phyloP scores from a whole-genome alignment of 2,113 vertebrate genomes.

The Potamarius usumacintae region DNA sequence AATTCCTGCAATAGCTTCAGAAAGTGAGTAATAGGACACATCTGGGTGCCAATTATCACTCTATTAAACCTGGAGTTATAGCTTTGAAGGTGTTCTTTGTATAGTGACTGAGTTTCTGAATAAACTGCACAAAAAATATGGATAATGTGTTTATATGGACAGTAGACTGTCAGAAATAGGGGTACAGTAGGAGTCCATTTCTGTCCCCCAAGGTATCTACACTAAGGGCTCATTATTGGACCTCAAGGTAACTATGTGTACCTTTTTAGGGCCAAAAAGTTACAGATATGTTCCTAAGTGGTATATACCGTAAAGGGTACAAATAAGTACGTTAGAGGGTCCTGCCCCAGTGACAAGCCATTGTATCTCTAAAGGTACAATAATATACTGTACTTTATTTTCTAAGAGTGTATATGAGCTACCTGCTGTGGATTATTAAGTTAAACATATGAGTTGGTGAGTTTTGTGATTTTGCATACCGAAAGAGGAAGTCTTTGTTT shows the following conservation, averaged over 20 bases:
- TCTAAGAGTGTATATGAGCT: not conserved
- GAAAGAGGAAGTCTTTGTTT: not conserved
- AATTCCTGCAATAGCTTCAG: not conserved
- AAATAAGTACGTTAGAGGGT: no score
- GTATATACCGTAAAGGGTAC: no score
- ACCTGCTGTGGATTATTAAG: not conserved
- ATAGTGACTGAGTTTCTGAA: not conserved
- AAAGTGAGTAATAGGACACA: not conserved
- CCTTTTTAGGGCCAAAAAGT: no score
- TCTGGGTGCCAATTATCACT: conserved; percentile 3
- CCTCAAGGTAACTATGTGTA: no score
- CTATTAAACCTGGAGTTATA: not conserved
- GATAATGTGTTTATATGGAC: not conserved
- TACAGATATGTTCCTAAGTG: no score
- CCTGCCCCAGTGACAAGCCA: no score
- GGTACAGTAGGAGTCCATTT: no score
- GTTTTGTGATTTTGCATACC: not conserved
- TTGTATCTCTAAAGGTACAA: no score
- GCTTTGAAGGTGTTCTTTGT: not conserved
- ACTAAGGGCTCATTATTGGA: no score
- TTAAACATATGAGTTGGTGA: no score
- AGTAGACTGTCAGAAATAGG: not conserved
- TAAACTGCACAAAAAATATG: not conserved
- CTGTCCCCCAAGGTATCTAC: no score
- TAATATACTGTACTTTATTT: no score